Evolutionary conservation across 2,797 vertebrate species (phyloP).

Genomic region (Mus minutoides): DNA sequence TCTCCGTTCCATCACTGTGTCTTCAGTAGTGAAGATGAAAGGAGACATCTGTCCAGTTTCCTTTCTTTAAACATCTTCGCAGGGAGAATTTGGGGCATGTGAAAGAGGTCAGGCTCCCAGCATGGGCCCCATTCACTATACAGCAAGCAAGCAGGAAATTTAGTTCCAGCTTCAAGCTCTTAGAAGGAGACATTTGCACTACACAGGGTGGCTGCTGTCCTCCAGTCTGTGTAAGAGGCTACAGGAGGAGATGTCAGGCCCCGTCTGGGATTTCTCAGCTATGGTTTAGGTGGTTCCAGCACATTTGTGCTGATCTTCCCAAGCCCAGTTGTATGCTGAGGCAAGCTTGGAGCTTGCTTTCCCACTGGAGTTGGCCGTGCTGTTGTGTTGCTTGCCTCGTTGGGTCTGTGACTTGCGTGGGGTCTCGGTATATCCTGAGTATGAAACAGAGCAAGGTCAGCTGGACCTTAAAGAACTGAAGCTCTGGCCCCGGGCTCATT

Average conservation of each 20-base stretch:
- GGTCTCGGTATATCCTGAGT: background rate
- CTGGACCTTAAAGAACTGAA: background rate
- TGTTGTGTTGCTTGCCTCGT: background rate
- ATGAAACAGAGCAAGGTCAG: background rate
- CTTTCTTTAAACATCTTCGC: background rate
- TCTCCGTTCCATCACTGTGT: constrained; percentile 44
- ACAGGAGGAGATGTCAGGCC: background rate
- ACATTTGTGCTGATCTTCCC: background rate
- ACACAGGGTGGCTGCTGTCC: background rate
- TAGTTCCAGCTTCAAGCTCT: background rate
- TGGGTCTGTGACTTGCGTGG: background rate
- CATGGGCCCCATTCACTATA: background rate
- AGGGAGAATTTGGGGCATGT: constrained; percentile 57
- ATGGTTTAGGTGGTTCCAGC: background rate
- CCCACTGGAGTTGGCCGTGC: background rate
- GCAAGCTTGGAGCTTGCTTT: constrained; percentile 14
- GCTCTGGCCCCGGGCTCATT: background rate
- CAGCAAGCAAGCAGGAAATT: background rate
- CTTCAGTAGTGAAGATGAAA: constrained; percentile 56
- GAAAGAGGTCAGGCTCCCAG: constrained; percentile 40
- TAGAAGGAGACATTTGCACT: background rate
- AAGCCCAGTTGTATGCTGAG: background rate
- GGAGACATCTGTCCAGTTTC: constrained; percentile 69
- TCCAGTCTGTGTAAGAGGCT: constrained; percentile 17
- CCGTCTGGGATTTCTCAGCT: background rate